Base-by-base conservation (phyloP, 2,888 invertebrate species). In the Clostera curtula region DNA sequence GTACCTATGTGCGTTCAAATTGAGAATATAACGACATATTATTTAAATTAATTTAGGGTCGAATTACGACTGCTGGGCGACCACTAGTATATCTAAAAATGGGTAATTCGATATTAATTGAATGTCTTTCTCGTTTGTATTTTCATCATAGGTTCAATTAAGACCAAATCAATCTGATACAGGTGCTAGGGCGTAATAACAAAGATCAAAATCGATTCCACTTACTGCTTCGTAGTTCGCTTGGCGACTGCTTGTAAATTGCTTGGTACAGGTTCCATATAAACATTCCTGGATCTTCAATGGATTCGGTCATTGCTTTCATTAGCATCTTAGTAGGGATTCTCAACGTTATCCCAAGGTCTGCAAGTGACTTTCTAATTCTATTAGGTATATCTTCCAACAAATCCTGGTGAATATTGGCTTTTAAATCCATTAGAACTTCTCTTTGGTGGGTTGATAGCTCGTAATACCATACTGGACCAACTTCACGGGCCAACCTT, bases 231-330 rank as follows among this genome's bases (percentile, higher is more conserved):
- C 54, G 54, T 26, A 69, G 42, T 38, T 64, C 56, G 40, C 56
- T 73, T 0, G 83, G 82, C 5, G 73, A 42, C 19, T 31, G 49
- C 31, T 74, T 71, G 45, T 73, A 82, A 31, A 69, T 34, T 5
- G 56, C 51, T 8, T 56, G 54, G 29, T 76, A 83, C 0, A 84
- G 55, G 42, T 64, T 63, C 79, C 82, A 82, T 29, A 84, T 65
- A 44, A 84, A 84, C n/a, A 77, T 47, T 1, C 79, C 80, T 1
- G 82, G 64, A 20, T 83, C 79, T 25, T 65, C 62, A 6, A 56
- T 23, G 1, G 67, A 65, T 2, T 56, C 49, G 1, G 25, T 33
- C 74, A 83, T 74, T 1, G 74, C 65, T 2, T 55, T 33, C 66
- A 80, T 60, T 12, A 84, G 43, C 8, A 62, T 24, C 2, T 35